Conservation (phyloP, 2,888 invertebrate genomes). For the Himalopsyche japonica region DNA sequence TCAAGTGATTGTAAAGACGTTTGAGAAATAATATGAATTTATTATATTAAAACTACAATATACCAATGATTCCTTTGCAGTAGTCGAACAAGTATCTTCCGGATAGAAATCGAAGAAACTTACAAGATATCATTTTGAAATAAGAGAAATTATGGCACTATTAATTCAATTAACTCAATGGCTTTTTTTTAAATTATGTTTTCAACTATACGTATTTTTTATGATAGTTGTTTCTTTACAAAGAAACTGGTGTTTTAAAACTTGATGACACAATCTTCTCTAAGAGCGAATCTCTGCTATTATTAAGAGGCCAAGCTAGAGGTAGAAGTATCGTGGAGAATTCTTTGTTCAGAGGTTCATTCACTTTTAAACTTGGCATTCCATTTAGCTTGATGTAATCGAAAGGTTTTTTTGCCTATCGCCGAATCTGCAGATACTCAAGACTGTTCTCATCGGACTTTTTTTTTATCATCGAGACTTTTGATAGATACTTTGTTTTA, state of each 20-base stretch:
- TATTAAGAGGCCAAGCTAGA: neutral
- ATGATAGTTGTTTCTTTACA: too few species aligned
- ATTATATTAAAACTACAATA: too few species aligned
- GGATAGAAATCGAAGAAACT: too few species aligned
- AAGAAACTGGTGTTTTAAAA: neutral
- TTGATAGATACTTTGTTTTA: neutral
- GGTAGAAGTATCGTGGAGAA: neutral
- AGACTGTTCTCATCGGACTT: neutral
- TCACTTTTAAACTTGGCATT: constrained; percentile 29
- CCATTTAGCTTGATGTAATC: constrained; percentile 26
- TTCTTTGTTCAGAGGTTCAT: constrained; percentile 21
- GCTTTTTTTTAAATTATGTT: too few species aligned
- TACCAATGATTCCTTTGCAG: too few species aligned
- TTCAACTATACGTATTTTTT: too few species aligned
- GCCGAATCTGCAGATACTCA: constrained; percentile 8
- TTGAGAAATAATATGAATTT: too few species aligned
- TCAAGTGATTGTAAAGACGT: too few species aligned
- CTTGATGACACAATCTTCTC: neutral
- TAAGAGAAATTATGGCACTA: too few species aligned
- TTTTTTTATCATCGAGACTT: neutral
- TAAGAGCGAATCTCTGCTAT: neutral
- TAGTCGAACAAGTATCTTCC: too few species aligned
- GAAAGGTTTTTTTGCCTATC: constrained; percentile 32
- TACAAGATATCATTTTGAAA: too few species aligned
- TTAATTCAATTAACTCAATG: too few species aligned